Percentiles rank a stretch among this genome's conserved stretches.
Evolutionary conservation across 2,888 invertebrate genomes (phyloP).

Genomic region (Uropetala carovei): DNA sequence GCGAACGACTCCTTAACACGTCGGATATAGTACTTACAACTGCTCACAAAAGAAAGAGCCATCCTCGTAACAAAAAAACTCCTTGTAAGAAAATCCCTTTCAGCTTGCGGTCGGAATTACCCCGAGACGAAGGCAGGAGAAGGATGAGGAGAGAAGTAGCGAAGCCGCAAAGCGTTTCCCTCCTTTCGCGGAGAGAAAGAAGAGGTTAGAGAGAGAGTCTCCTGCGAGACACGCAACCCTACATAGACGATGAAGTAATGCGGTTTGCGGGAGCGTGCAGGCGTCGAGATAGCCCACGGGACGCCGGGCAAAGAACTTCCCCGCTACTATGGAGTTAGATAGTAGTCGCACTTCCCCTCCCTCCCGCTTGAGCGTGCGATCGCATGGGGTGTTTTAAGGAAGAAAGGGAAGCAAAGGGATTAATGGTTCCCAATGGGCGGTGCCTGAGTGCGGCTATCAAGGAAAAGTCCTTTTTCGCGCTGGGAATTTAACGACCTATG

Average conservation of each 20-base stretch:
- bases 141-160: neutral
- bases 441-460: neutral
- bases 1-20: neutral
- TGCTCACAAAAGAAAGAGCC: too few relatives aligned
- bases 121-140: neutral
- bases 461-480: neutral
- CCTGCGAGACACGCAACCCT: conserved; percentile 6
- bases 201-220: neutral
- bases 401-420: neutral
- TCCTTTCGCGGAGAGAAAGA: neutral
- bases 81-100: neutral
- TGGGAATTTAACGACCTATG: neutral
- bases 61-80: neutral
- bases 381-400: neutral
- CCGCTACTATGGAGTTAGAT: neutral
- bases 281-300: conserved; percentile 7
- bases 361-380: neutral
- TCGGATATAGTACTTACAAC: neutral
- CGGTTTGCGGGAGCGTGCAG: conserved; percentile 1
- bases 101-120: neutral
- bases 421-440: conserved; percentile 2
- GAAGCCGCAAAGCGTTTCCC: conserved; percentile 14
- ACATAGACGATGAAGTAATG: neutral
- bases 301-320: neutral
- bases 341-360: neutral